phyloP scores from a whole-genome alignment of 2,888 invertebrate species.

The Phragmatobia fuliginosa region DNA sequence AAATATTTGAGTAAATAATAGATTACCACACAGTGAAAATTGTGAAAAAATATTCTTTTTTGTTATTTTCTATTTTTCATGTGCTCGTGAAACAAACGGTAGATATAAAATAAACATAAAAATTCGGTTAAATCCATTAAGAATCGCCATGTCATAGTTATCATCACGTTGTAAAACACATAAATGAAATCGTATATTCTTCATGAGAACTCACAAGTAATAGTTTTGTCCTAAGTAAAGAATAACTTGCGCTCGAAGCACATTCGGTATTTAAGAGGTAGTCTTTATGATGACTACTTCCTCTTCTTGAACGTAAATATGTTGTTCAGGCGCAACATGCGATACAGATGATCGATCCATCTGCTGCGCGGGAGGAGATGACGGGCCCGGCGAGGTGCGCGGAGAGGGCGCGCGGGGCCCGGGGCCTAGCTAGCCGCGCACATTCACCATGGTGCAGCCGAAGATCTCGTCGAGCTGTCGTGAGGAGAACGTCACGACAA shows the following conservation, averaged over 20 bases:
- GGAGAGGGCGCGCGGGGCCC: constrained; percentile 76
- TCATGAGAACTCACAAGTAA: constrained; percentile 48
- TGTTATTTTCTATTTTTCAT: constrained; percentile 63
- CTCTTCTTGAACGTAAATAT: constrained; percentile 77
- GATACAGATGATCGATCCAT: constrained; percentile 75
- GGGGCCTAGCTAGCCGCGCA: constrained; percentile 83
- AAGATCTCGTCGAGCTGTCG: constrained; percentile 88
- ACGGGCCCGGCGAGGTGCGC: constrained; percentile 76
- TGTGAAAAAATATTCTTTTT: constrained; percentile 65
- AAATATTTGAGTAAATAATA: constrained; percentile 40
- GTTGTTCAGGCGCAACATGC: constrained; percentile 74
- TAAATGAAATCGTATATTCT: constrained; percentile 49
- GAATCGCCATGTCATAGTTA: constrained; percentile 73
- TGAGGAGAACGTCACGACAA: constrained; percentile 89
- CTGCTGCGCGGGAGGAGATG: constrained; percentile 69
- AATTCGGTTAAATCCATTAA: constrained; percentile 66
- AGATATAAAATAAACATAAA: constrained; percentile 43
- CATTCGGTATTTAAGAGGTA: constrained; percentile 54
- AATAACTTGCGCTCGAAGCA: constrained; percentile 28
- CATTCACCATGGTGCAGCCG: constrained; percentile 85
- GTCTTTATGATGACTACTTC: constrained; percentile 78
- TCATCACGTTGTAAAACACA: constrained; percentile 43
- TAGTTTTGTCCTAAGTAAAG: constrained; percentile 40
- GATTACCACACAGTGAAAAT: constrained; percentile 62
- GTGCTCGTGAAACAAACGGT: constrained; percentile 69